A percentile compares a stretch with the other conserved stretches of the same genome.
phyloP scores from a whole-genome alignment of 1,140 invertebrate genomes.

The Platyscapa corneri region DNA sequence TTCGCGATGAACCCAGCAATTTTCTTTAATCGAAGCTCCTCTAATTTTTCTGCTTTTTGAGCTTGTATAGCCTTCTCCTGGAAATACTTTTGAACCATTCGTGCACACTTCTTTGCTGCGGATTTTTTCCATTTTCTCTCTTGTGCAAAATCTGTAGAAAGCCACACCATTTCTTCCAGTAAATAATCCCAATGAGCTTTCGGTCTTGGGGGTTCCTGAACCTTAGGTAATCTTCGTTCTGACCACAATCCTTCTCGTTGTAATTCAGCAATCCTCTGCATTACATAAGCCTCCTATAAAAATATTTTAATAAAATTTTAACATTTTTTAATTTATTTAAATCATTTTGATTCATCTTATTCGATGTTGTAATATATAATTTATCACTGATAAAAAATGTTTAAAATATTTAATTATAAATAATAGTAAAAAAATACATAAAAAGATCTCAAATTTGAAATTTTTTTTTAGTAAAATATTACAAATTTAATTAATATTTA shows the following conservation, averaged over 20 bases:
- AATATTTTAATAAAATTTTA: not conserved
- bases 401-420: too few relatives aligned
- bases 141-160: slow-evolving; percentile 97
- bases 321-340: too few relatives aligned
- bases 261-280: slow-evolving; percentile 91
- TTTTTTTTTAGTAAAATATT: not conserved
- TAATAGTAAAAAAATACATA: not conserved
- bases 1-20: slow-evolving; percentile 94
- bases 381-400: too few relatives aligned
- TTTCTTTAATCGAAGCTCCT: slow-evolving; percentile 88
- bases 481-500: not conserved
- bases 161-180: slow-evolving; percentile 98
- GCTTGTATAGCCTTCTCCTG: slow-evolving; percentile 93
- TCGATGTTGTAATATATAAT: too few relatives aligned
- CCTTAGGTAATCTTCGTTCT: slow-evolving; percentile 91
- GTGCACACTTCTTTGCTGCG: slow-evolving; percentile 92
- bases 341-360: not conserved
- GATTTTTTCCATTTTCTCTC: slow-evolving; percentile 98
- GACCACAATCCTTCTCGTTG: slow-evolving; percentile 95
- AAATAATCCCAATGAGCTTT: slow-evolving; percentile 99
- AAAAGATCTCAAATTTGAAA: not conserved
- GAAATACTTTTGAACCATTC: slow-evolving; percentile 97
- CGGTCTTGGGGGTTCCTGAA: slow-evolving; percentile 89
- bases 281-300: slow-evolving; percentile 88
- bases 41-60: slow-evolving; percentile 92